Percentiles rank a stretch among this genome's conserved stretches.
phyloP scores from a whole-genome alignment of 2,113 vertebrate genomes.

The Motacilla alba region DNA sequence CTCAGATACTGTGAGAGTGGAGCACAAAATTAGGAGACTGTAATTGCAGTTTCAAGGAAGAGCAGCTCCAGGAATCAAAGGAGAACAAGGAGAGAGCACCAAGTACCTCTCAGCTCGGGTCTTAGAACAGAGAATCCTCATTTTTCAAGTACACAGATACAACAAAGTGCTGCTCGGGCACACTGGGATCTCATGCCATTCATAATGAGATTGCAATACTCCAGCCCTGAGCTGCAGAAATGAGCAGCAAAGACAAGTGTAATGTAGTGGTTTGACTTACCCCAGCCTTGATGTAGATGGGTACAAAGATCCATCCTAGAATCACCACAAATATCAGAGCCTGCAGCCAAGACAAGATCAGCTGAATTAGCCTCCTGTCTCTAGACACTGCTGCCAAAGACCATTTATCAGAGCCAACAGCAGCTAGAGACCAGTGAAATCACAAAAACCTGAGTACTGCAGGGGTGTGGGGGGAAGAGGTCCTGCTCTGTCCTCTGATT shows the following conservation, averaged over 20 bases:
- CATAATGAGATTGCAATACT: background rate
- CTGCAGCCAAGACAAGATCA: constrained; percentile 69
- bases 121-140: background rate
- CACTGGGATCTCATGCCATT: background rate
- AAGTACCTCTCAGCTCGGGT: background rate
- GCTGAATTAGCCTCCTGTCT: background rate
- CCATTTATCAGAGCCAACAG: background rate
- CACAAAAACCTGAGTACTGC: background rate
- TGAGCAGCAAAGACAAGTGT: background rate
- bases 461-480: accelerated
- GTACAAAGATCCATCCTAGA: constrained; percentile 95
- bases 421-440: background rate
- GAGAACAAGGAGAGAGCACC: background rate
- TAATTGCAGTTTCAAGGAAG: background rate
- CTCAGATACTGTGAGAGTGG: background rate
- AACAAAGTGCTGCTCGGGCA: background rate
- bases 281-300: constrained; percentile 94
- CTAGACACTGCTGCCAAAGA: background rate
- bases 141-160: background rate
- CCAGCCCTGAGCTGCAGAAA: background rate
- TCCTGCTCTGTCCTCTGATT: background rate
- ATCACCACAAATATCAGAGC: constrained; percentile 86
- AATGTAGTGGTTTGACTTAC: constrained; percentile 70
- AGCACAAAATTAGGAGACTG: background rate
- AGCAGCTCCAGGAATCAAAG: background rate